These are phyloP conservation scores for Caloenas nicobarica DNA, from an alignment of 2,113 vertebrate species.

Conservation along the genomic window DNA sequence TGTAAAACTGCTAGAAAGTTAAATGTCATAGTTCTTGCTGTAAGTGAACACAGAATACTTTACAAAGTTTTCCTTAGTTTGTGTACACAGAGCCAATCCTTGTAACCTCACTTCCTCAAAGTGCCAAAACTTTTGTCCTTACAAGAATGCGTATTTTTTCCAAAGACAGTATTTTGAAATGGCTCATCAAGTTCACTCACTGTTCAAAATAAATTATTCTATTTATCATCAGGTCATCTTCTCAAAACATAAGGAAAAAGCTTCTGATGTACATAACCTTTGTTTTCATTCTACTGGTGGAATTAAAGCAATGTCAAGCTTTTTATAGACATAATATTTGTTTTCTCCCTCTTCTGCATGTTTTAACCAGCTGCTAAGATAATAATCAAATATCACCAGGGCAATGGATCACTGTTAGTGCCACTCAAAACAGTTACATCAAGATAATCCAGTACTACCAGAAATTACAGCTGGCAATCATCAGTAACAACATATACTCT, in stretches of 20 bases:
- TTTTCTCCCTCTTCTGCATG: neutral
- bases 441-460: neutral
- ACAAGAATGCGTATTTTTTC: neutral
- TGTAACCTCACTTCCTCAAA: slow-evolving; percentile 16
- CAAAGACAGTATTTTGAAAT: slow-evolving; percentile 36
- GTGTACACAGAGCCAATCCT: neutral
- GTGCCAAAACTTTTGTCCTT: slow-evolving; percentile 23
- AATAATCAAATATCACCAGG: neutral
- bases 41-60: neutral
- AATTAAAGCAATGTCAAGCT: slow-evolving; percentile 18
- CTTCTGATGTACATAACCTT: neutral
- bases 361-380: slow-evolving; percentile 41
- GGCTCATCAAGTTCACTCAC: slow-evolving; percentile 21
- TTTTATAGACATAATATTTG: slow-evolving; percentile 45
- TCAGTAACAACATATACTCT: neutral
- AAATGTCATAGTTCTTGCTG: neutral
- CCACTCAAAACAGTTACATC: neutral
- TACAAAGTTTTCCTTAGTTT: neutral
- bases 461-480: neutral
- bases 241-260: slow-evolving; percentile 47
- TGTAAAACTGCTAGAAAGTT: neutral
- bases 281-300: slow-evolving; percentile 17
- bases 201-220: slow-evolving; percentile 45
- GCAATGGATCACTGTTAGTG: neutral
- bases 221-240: slow-evolving; percentile 31